Evolutionary conservation across 2,888 invertebrate genomes (phyloP), one percentile per base, ranked within the genome.

Genomic region (Diarsia dahlii): DNA sequence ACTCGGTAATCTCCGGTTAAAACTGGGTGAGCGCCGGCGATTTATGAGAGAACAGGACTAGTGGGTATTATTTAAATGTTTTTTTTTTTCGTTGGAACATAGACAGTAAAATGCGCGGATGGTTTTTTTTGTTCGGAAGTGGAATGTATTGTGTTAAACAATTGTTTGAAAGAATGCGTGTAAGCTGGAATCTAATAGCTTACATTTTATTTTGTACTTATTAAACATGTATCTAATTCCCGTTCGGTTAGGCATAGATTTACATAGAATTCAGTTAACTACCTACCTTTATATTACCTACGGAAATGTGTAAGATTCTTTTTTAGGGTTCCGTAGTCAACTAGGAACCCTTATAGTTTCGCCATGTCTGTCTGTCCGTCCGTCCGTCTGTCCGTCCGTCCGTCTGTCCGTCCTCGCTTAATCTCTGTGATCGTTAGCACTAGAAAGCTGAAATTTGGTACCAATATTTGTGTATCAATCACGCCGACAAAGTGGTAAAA

Each of bases 1-100:
- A 91, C 90, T 90, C 89, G 85, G 92, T 94, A 94, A 94, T 94
- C 94, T 90, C 88, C 87, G 82, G 88, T 87, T 89, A 90, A 91
- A 90, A 90, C 89, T 77, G 88, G 88, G 87, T 87, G 87, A 89
- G 87, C 87, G 80, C 74, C 70, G 72, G 82, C 85, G 85, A 89
- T 89, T 90, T 90, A 90, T 88, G 89, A 80, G 70, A 39, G 63
- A 66, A 52, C 50, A n/a, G 62, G 71, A 52, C 65, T 70, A 70
- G 80, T 45, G 60, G 50, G 66, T 74, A 79, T 82, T 85, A 84
- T 87, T 84, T 76, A 78, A 73, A 81, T 46, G 56, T 48, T 72
- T 58, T 74, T 71, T 71, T 28, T 67, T 66, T 76, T 81, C n/a
- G 12, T 63, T 56, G 12, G 15, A 64, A 60, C 64, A n/a, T 46